Percentiles rank a stretch among this genome's conserved stretches.
phyloP scores from a whole-genome alignment of 2,797 vertebrate species.

The Poeciliopsis turneri region DNA sequence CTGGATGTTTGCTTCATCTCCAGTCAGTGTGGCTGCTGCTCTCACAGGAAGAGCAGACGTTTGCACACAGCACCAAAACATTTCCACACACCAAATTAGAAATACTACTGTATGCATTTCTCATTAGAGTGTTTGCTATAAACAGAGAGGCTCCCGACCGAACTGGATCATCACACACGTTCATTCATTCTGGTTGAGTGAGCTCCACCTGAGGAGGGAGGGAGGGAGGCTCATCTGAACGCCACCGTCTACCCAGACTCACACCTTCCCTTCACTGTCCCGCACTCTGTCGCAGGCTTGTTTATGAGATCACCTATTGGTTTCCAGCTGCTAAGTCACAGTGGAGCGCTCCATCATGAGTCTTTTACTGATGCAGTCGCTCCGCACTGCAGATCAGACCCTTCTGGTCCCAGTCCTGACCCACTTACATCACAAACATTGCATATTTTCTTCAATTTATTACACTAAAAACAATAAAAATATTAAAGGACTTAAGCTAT shows the following conservation, averaged over 20 bases:
- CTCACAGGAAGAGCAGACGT: not conserved
- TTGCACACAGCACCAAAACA: not conserved
- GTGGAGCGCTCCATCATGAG: constrained; percentile 35
- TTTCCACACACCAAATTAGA: constrained; percentile 10
- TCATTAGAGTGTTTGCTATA: constrained; percentile 1
- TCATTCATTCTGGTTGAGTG: constrained; percentile 25
- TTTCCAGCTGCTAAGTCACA: constrained; percentile 54
- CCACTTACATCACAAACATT: not conserved
- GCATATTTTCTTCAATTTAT: not conserved
- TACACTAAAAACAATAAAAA: not conserved
- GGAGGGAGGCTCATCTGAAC: constrained; percentile 9
- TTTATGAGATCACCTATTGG: constrained; percentile 47
- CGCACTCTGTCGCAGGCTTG: constrained; percentile 27
- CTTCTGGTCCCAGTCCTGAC: constrained; percentile 4
- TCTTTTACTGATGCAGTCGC: constrained; percentile 28
- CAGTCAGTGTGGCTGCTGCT: constrained; percentile 6
- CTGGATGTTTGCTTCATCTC: constrained; percentile 9
- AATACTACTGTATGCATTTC: not conserved
- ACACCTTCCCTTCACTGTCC: constrained; percentile 39
- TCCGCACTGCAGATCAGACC: constrained; percentile 6
- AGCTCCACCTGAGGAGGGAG: constrained; percentile 25
- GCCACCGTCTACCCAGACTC: constrained; percentile 22
- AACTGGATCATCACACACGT: constrained; percentile 23
- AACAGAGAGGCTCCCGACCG: constrained; percentile 16
- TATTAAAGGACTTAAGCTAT: not conserved